Evolutionary conservation across 2,888 invertebrate genomes (phyloP).

Genomic region (Amitus sp.): DNA sequence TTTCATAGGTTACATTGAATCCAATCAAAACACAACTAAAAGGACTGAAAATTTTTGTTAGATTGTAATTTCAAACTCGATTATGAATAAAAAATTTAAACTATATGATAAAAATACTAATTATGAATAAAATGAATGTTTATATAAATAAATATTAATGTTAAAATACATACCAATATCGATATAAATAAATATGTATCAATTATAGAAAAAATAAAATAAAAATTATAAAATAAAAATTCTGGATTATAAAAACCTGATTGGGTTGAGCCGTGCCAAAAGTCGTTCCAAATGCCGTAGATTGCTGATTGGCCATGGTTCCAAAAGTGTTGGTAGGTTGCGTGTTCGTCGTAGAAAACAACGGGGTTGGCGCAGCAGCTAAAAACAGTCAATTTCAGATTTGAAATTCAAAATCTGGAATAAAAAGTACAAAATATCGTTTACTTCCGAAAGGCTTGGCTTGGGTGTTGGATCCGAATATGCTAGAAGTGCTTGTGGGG

Average conservation of each 20-base stretch:
- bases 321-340: constrained; percentile 60
- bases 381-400: no score
- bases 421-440: neutral
- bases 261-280: constrained; percentile 63
- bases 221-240: neutral
- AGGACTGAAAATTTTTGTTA: neutral
- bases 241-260: constrained; percentile 52
- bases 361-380: constrained; percentile 58
- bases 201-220: no score
- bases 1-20: no score
- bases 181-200: no score
- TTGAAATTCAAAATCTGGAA: constrained; percentile 8
- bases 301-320: constrained; percentile 58
- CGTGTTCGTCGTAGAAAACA: constrained; percentile 59
- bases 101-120: no score
- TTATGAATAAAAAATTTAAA: no score
- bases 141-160: no score
- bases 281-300: constrained; percentile 56
- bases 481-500: constrained; percentile 58
- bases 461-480: constrained; percentile 64
- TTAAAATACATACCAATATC: no score
- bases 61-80: neutral
- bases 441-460: constrained; percentile 66
- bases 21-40: neutral
- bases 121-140: no score